Base-by-base conservation (phyloP, 2,888 invertebrate species). In the Hydropsyche betteni region DNA sequence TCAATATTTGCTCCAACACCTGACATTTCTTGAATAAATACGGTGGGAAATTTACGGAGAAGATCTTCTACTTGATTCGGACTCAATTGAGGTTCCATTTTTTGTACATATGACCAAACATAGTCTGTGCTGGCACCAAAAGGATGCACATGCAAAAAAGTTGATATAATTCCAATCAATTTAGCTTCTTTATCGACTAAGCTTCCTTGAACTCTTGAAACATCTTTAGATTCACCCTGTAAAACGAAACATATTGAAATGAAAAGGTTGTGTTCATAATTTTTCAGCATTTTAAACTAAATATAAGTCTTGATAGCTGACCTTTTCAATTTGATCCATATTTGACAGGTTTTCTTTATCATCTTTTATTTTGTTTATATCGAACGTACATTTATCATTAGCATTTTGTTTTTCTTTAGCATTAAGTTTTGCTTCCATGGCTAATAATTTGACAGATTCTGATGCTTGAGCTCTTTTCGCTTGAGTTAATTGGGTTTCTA, bases 141-240 rank as follows among this genome's bases (percentile, higher is more conserved):
- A 0, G 97, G 98, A 85, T 98, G 97, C 53, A 98, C 94, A 85
- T 95, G 91, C 73, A 98, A 89, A 85, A 96, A 98, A 6, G 96
- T 94, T 4, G 97, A 93, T 81, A 96, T 92, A 75, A 98, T 88
- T 76, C 94, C 94, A 80, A 95, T 92, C n/a, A 95, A 87, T 83
- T 91, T 92, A 0, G 94, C 95, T 83, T 92, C 92, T 75, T 86
- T 86, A 80, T 90, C 89, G 34, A 85, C 85, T 75, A 88, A 82
- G 34, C 16, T 58, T 2, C 70, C 70, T 33, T 72, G 64, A 6
- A 71, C 6, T 52, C 53, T 14, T 8, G 36, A 8, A 24, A 44
- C 0, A 12, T 68, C 55, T 12, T 58, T 70, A 6, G 69, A 58
- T 50, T 75, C 70, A 14, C 33, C 61, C 75, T 75, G 16, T 5